A percentile compares a stretch with the other conserved stretches of the same genome.
These are phyloP conservation scores for Blastomussa wellsi DNA, from an alignment of 92 coral and sea anemone genomes.

Conservation along the genomic window DNA sequence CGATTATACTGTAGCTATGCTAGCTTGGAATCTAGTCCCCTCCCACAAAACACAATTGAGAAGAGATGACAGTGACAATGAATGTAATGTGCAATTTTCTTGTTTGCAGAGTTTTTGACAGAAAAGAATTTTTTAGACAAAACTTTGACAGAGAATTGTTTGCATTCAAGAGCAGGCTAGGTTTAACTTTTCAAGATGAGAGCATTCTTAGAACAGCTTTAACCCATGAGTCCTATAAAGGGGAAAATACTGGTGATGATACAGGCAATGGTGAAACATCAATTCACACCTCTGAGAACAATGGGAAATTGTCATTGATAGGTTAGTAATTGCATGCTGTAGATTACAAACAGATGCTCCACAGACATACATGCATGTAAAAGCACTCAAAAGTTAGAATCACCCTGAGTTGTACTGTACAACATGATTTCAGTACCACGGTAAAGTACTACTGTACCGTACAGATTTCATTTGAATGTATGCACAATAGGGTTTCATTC, in stretches of 20 bases:
- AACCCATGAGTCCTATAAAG: constrained; percentile 67
- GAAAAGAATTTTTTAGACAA: constrained; percentile 72
- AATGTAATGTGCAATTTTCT: not conserved
- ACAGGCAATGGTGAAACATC: not conserved
- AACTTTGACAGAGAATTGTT: constrained; percentile 88
- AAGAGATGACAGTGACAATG: too few species aligned
- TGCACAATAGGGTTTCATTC: too few species aligned
- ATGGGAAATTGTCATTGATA: constrained; percentile 78
- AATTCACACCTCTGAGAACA: constrained; percentile 39
- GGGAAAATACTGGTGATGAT: constrained; percentile 6
- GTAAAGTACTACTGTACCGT: too few species aligned
- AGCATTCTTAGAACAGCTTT: constrained; percentile 62
- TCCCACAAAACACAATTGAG: too few species aligned
- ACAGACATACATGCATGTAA: too few species aligned
- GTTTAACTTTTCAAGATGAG: constrained; percentile 65
- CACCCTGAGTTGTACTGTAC: too few species aligned
- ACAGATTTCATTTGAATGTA: too few species aligned
- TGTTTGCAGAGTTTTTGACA: constrained; percentile 81
- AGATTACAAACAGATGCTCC: too few species aligned
- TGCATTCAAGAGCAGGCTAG: constrained; percentile 86
- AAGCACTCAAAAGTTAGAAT: too few species aligned
- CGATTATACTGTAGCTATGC: too few species aligned
- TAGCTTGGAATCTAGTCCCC: too few species aligned
- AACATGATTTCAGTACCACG: too few species aligned
- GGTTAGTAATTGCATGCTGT: constrained; percentile 68